Percentiles rank a stretch among this genome's conserved stretches.
Conservation (phyloP, 2,888 invertebrate genomes). For the Chesias legatella region DNA sequence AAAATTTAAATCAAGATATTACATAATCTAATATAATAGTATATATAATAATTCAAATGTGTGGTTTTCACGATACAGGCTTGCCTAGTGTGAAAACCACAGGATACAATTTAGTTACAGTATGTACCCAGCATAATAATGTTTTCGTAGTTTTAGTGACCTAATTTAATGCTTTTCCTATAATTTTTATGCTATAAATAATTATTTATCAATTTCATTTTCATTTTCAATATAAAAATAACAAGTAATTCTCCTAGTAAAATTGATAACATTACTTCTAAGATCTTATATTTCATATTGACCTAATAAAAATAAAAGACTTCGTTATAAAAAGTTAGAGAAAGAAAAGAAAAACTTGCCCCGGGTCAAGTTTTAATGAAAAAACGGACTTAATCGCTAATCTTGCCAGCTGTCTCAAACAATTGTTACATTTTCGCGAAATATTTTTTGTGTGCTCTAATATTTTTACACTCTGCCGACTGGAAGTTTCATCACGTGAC, state of each 20-base stretch:
- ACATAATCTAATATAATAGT: too few species aligned
- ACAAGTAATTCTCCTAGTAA: constrained; percentile 3
- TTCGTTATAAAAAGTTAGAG: constrained; percentile 31
- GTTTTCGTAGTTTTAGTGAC: too few species aligned
- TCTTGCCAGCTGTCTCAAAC: constrained; percentile 42
- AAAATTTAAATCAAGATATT: too few species aligned
- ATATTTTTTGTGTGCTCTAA: constrained; percentile 19
- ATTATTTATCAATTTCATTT: too few species aligned
- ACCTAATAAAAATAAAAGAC: constrained; percentile 25
- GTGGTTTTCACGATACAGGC: too few species aligned
- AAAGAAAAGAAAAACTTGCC: constrained; percentile 32
- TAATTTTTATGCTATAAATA: too few species aligned
- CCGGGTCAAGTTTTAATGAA: constrained; percentile 50
- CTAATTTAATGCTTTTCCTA: too few species aligned
- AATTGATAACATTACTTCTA: constrained; percentile 3
- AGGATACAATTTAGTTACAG: too few species aligned
- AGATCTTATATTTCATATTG: constrained; percentile 12
- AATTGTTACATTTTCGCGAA: constrained; percentile 36
- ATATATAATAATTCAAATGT: too few species aligned
- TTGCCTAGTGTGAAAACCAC: too few species aligned
- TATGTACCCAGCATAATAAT: too few species aligned
- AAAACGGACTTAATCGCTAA: constrained; percentile 40
- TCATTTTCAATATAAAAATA: too few species aligned
- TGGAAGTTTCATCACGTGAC: constrained; percentile 14
- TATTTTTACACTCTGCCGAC: constrained; percentile 17